phyloP scores from a whole-genome alignment of 2,888 invertebrate genomes.

The Tortrix viridana region DNA sequence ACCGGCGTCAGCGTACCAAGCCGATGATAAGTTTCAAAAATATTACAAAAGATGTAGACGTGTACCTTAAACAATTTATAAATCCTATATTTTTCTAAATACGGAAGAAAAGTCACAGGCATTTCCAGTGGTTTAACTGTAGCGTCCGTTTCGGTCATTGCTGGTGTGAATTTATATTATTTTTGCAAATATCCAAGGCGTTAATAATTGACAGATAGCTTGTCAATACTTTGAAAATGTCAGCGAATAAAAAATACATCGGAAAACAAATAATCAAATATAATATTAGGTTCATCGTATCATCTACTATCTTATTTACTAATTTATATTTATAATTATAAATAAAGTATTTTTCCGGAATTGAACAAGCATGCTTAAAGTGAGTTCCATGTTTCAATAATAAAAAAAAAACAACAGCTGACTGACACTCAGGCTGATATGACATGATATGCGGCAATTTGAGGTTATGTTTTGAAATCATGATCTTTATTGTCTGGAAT shows the following conservation, averaged over 20 bases:
- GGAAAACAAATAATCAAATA: too few relatives aligned
- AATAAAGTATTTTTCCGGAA: not conserved
- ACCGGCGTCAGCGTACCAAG: too few relatives aligned
- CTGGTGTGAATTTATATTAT: slow-evolving; percentile 14
- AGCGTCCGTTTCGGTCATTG: slow-evolving; percentile 76
- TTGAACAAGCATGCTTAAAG: not conserved
- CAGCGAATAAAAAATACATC: not conserved
- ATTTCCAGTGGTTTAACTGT: slow-evolving; percentile 67
- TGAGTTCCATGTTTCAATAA: not conserved
- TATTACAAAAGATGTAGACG: not conserved
- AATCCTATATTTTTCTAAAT: slow-evolving; percentile 86
- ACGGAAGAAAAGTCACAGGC: slow-evolving; percentile 83
- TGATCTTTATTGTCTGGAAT: slow-evolving; percentile 39
- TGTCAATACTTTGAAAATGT: not conserved
- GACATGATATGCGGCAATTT: slow-evolving; percentile 34
- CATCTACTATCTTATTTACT: too few relatives aligned
- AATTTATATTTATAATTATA: too few relatives aligned
- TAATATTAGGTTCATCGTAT: too few relatives aligned
- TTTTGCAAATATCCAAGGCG: not conserved
- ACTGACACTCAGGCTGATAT: slow-evolving; percentile 46
- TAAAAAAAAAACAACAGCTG: slow-evolving; percentile 40
- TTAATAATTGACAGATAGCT: not conserved
- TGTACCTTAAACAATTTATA: slow-evolving; percentile 86
- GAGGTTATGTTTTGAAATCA: slow-evolving; percentile 55
- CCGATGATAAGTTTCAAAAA: not conserved